Conservation (phyloP, 2,113 vertebrate species). For the Saccopteryx bilineata region DNA sequence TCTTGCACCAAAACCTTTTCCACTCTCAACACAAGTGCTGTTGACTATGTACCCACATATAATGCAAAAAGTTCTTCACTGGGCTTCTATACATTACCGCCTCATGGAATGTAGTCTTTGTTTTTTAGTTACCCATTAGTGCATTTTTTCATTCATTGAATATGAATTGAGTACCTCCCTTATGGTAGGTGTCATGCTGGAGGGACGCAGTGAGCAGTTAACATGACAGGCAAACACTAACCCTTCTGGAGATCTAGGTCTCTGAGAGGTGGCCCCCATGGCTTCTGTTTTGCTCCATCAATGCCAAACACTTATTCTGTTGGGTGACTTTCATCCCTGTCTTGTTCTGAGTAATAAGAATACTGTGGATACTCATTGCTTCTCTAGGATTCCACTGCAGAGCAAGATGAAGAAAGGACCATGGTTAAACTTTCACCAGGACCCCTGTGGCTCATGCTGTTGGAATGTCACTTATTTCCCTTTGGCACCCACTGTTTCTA, state of each 20-base stretch:
- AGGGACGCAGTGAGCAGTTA: too few relatives aligned
- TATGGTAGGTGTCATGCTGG: rapidly evolving
- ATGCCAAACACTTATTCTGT: too few relatives aligned
- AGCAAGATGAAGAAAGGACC: neutral
- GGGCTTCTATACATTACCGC: rapidly evolving
- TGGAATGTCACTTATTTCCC: rapidly evolving
- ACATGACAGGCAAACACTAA: neutral
- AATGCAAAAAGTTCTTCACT: rapidly evolving
- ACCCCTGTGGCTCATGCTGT: rapidly evolving
- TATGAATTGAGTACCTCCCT: rapidly evolving
- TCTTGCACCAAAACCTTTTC: too few relatives aligned
- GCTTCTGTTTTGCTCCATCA: neutral
- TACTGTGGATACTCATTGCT: rapidly evolving
- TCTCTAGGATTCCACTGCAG: neutral
- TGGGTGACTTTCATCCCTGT: too few relatives aligned
- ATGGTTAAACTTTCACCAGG: neutral
- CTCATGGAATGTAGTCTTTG: rapidly evolving
- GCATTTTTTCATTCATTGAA: too few relatives aligned
- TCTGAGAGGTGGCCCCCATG: rapidly evolving
- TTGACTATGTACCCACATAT: rapidly evolving
- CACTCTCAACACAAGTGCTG: neutral
- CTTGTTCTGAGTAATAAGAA: too few relatives aligned
- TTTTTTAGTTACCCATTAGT: rapidly evolving
- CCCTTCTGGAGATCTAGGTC: neutral
- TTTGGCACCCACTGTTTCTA: rapidly evolving